phyloP scores from a whole-genome alignment of 2,797 vertebrate genomes.

The Premnoplex brunnescens region DNA sequence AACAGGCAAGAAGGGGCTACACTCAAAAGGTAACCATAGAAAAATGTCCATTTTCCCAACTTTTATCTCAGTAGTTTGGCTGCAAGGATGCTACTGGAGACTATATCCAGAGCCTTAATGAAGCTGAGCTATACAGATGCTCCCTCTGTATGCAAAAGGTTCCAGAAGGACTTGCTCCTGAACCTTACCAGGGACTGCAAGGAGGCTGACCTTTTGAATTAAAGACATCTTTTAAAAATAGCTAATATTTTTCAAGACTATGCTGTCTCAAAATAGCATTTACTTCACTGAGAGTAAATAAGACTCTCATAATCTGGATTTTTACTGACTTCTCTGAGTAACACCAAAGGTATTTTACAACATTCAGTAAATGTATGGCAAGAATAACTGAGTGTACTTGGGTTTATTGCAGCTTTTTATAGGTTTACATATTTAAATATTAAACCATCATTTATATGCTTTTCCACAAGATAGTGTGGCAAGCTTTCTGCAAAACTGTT shows the following conservation, averaged over 20 bases:
- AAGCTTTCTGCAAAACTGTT: not conserved
- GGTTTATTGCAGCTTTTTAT: not conserved
- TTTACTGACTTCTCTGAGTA: not conserved
- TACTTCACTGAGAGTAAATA: not conserved
- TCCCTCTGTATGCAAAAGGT: not conserved
- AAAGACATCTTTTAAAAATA: not conserved
- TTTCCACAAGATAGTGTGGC: not conserved
- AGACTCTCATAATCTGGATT: not conserved
- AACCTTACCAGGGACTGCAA: not conserved
- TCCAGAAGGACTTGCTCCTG: not conserved
- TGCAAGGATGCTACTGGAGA: not conserved
- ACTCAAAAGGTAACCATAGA: not conserved
- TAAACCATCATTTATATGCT: not conserved
- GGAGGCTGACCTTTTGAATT: not conserved
- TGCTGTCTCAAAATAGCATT: not conserved
- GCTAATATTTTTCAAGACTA: not conserved
- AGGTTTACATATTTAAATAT: not conserved
- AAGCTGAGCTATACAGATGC: not conserved
- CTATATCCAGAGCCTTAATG: not conserved
- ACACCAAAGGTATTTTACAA: not conserved
- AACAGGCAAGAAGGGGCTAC: not conserved
- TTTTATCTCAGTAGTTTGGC: not conserved
- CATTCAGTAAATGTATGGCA: not conserved
- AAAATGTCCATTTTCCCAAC: not conserved
- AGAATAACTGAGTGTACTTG: not conserved